phyloP scores from a whole-genome alignment of 2,797 vertebrate species.

The Oreortyx pictus region DNA sequence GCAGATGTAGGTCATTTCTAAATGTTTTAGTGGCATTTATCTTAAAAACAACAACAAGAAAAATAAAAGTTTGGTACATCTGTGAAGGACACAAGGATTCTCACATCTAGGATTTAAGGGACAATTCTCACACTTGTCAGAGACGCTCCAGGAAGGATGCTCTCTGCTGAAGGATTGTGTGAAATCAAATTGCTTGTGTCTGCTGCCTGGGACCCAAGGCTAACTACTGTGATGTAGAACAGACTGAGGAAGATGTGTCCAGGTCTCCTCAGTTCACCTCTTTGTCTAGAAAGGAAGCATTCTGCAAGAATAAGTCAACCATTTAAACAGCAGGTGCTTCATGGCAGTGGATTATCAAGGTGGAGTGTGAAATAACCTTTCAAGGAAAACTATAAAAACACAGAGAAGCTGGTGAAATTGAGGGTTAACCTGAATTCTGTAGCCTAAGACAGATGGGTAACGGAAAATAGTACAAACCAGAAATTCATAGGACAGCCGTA shows the following conservation, averaged over 20 bases:
- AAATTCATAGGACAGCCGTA: not conserved
- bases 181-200: not conserved
- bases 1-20: not conserved
- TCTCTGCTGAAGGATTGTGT: not conserved
- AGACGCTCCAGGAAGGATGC: not conserved
- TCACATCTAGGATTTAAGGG: not conserved
- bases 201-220: not conserved
- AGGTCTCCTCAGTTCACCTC: conserved; percentile 13
- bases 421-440: not conserved
- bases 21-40: not conserved
- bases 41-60: not conserved
- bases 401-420: not conserved
- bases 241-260: not conserved
- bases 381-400: not conserved
- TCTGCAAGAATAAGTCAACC: not conserved
- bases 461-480: not conserved
- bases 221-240: conserved; percentile 23
- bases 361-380: not conserved
- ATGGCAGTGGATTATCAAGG: not conserved
- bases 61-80: too few species aligned
- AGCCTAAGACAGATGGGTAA: not conserved
- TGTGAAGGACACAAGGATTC: not conserved
- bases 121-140: not conserved
- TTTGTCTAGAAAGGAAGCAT: not conserved
- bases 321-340: not conserved